These are phyloP conservation scores for Brienomyrus longianalis DNA, from an alignment of 2,113 vertebrate genomes.

Conservation along the genomic window DNA sequence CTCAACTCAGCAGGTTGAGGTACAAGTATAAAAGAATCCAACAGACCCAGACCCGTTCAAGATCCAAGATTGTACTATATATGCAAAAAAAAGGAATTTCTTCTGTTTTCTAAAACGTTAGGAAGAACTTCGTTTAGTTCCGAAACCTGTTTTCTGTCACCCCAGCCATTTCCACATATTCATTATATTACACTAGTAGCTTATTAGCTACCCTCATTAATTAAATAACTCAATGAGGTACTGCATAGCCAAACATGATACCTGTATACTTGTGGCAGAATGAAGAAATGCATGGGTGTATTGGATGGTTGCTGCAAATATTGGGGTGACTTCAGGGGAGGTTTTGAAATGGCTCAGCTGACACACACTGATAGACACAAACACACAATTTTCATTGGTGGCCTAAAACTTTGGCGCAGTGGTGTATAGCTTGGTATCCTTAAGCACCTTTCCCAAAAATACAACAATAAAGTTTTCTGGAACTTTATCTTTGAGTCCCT, in stretches of 20 bases:
- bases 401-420: not conserved
- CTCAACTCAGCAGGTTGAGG: too few relatives aligned
- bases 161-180: too few relatives aligned
- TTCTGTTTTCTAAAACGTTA: too few relatives aligned
- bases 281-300: not conserved
- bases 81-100: too few relatives aligned
- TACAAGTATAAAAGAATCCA: too few relatives aligned
- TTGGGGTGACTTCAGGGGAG: not conserved
- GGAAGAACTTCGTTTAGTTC: too few relatives aligned
- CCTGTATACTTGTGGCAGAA: not conserved
- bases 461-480: not conserved
- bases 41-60: too few relatives aligned
- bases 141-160: too few relatives aligned
- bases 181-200: too few relatives aligned
- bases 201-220: not conserved
- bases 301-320: not conserved
- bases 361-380: not conserved
- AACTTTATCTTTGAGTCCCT: not conserved
- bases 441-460: not conserved
- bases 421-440: not conserved
- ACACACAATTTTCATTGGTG: not conserved
- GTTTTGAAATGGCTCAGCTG: not conserved
- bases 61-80: too few relatives aligned
- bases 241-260: not conserved
- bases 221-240: not conserved